Evolutionary conservation across 2,888 invertebrate species (phyloP).

Genomic region (Neelides folsomi): DNA sequence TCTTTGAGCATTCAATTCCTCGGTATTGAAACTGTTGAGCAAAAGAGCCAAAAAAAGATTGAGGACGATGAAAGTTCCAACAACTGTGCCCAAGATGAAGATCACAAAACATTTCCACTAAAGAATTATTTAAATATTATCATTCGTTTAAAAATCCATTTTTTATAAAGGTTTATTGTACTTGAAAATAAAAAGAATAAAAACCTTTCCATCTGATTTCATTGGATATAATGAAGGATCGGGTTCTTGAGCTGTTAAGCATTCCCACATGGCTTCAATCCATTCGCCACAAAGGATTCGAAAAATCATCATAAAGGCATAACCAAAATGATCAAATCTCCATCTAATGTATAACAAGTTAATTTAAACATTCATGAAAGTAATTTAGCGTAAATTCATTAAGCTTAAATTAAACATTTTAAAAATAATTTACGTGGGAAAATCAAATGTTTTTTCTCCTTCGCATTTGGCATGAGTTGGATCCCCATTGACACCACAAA

Average conservation of each 20-base stretch:
- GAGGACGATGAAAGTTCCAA: constrained; percentile 95
- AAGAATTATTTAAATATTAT: background rate
- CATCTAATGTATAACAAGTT: constrained; percentile 48
- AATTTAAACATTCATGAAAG: constrained; percentile 3
- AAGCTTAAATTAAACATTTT: background rate
- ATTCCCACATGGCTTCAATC: constrained; percentile 94
- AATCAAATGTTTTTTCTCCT: too few species aligned
- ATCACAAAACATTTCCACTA: constrained; percentile 67
- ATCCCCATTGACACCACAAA: constrained; percentile 43
- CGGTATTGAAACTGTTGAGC: constrained; percentile 62
- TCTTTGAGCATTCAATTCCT: constrained; percentile 77
- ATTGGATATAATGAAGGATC: constrained; percentile 33
- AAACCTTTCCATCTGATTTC: background rate
- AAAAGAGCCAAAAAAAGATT: constrained; percentile 78
- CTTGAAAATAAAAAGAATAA: too few species aligned
- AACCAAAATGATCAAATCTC: constrained; percentile 93
- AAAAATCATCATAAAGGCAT: constrained; percentile 96
- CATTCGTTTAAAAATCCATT: too few species aligned
- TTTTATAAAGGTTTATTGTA: too few species aligned
- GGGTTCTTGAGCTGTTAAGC: constrained; percentile 70
- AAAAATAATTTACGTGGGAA: too few species aligned
- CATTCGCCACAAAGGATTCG: constrained; percentile 92
- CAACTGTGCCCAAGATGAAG: constrained; percentile 81
- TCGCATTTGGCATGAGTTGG: too few species aligned
- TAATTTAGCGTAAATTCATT: background rate